Evolutionary conservation across 2,113 vertebrate species (phyloP), one percentile per base, ranked within the genome.

Genomic region (Nothocercus julius): DNA sequence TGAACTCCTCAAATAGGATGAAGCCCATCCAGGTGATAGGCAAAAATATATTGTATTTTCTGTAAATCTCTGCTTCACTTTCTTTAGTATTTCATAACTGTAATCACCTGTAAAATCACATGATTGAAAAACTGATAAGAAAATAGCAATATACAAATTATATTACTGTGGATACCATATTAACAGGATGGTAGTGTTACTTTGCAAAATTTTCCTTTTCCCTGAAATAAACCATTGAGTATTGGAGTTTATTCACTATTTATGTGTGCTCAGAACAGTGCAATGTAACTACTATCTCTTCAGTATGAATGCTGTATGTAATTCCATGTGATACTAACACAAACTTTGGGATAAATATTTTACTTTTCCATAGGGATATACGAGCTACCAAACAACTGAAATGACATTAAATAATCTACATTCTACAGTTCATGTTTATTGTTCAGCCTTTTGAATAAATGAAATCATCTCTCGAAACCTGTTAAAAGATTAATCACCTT

Each of bases 401-500:
- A 78, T 45, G 69, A 68, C 40, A 54, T 24, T 40, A 95, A 86
- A 38, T 34, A 91, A 91, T 87, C 68, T 77, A 75, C 63, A 42
- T 91, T 89, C 40, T 18, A 74, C 19, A 63, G 42, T 88, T 82
- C 68, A 62, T 76, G 28, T 24, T 86, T 87, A 78, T 78, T 94
- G 45, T 88, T 97, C 79, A 95, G 27, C 5, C 74, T 79, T 82
- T 62, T 94, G 82, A 92, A 86, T 82, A 92, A 93, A 93, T 69
- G 69, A 93, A 89, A 76, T 13, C 5, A 81, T 66, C 34, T 80
- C 85, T 89, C 87, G 86, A 79, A 95, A 90, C 22, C 51, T 82
- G 80, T 69, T 94, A 56, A 93, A 86, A 72, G 75, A 85, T 94
- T 82, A 85, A 94, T 93, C 92, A 93, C 75, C 69, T 93, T 92